A percentile compares a stretch with the other conserved stretches of the same genome.
Evolutionary conservation across 2,888 invertebrate genomes (phyloP).

Genomic region (Eupeodes luniger): DNA sequence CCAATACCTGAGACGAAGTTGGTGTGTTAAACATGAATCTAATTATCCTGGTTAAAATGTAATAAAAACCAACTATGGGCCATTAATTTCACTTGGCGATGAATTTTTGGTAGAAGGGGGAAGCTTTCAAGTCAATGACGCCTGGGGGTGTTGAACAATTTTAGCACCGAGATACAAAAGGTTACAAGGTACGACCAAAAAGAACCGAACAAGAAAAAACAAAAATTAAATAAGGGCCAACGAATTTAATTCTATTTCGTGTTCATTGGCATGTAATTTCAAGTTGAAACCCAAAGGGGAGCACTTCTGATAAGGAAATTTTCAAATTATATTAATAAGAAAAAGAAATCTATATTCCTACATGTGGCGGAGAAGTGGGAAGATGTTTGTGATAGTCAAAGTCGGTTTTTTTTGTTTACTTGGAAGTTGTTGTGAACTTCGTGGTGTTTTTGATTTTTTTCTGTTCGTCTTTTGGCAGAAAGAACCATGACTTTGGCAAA

Average conservation of each 20-base stretch:
- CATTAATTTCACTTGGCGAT: slow-evolving; percentile 81
- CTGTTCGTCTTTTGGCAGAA: not conserved
- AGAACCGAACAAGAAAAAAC: not conserved
- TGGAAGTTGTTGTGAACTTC: not conserved
- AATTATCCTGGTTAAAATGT: slow-evolving; percentile 84
- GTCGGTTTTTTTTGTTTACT: not conserved
- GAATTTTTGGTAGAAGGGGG: not conserved
- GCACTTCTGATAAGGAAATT: slow-evolving; percentile 49
- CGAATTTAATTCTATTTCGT: slow-evolving; percentile 73
- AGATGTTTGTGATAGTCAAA: slow-evolving; percentile 27
- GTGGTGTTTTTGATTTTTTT: not conserved
- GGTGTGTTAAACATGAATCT: slow-evolving; percentile 75
- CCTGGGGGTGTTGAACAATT: slow-evolving; percentile 70
- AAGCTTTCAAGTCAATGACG: slow-evolving; percentile 44
- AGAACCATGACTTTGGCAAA: slow-evolving; percentile 13
- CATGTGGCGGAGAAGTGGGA: not conserved
- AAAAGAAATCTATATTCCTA: not conserved
- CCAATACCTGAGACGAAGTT: slow-evolving; percentile 38
- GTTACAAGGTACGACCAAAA: slow-evolving; percentile 41
- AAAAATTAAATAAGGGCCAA: slow-evolving; percentile 31
- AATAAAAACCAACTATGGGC: slow-evolving; percentile 84
- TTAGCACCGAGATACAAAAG: slow-evolving; percentile 73
- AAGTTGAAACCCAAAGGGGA: slow-evolving; percentile 51
- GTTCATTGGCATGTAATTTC: slow-evolving; percentile 75
- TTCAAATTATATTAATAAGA: slow-evolving; percentile 4